Evolutionary conservation across 2,888 invertebrate species (phyloP), one percentile per base, ranked within the genome.

Genomic region (Glaucopsyche alexis): DNA sequence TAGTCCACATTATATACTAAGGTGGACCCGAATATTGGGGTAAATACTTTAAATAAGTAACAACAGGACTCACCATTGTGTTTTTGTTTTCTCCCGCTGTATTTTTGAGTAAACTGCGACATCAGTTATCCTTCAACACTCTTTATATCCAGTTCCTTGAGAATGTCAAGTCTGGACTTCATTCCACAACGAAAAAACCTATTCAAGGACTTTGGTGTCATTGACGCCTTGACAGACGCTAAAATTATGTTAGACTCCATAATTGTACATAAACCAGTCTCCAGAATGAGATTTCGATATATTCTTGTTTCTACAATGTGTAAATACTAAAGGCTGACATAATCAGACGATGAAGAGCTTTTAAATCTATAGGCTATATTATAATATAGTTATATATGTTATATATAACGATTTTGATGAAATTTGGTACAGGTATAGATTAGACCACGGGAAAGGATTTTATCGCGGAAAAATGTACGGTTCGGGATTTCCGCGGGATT

Each of bases 91-190:
- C 84, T 85, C 82, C 79, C 80, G 78, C 83, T 83, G 82, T 80
- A 81, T 79, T 79, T 83, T 82, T 83, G 83, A 82, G 79, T 84
- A 78, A 77, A 91, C 89, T 91, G 91, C 80, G 85, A 81, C 78
- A 80, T 80, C 80, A 78, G 80, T 83, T 85, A 81, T 80, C 84
- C 82, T 85, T 80, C 84, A 81, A 90, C 90, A 87, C 85, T 29
- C 29, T 86, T 87, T 92, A 91, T 91, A 90, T 91, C 91, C 87
- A 90, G 90, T 89, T 88, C 83, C 78, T 84, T 83, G 85, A 89
- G 88, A 89, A 89, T 89, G 85, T 84, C 83, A 89, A 81, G 83
- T 85, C 90, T 86, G 89, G 91, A 90, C 91, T 85, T 92, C 90
- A 91, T 92, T 90, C 90, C 89, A 86, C 82, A 82, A 81, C 80